Evolutionary conservation across 2,797 vertebrate genomes (phyloP), one percentile per base, ranked within the genome.

Genomic region (Helicolenus hilgendorfi): DNA sequence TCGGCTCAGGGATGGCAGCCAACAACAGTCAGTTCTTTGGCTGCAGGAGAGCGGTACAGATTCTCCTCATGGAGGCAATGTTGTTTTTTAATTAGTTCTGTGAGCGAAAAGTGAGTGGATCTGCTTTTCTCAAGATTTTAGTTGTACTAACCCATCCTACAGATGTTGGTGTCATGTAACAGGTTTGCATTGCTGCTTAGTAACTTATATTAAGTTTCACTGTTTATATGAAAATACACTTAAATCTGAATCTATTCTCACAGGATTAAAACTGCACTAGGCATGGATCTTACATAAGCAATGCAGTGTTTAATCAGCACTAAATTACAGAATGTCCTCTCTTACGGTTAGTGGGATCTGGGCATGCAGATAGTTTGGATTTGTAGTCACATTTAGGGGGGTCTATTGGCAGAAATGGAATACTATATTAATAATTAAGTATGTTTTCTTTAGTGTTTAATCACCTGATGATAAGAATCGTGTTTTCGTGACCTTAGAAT

Each of bases 1-100:
- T 84, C 58, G 74, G 94, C 89, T 86, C 62, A 53, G 91, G 86
- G 89, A 93, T 27, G 35, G 86, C 86, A 64, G 94, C 93, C 94
- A 94, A 85, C 75, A 80, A 20, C 73, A 90, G 90, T 90, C 72
- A 73, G 80, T 72, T 83, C 75, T 83, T 88, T 92, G 93, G 93
- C 94, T 84, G 83, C 76, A 49, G 83, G 58, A 88, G 62, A 88
- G 63, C 27, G 59, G 81, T 49, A 26, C 73, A 59, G 80, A 81
- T 75, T 90, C 84, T 87, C 79, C 59, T 83, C 75, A 13, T 70
- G 69, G 69, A 85, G 77, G 81, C 76, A 82, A 81, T 74, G 80
- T 89, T 93, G 85, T 83, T 91, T 94, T 94, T 93, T 92, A 94
- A 95, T 93, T 92, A 92, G 89, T 36, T 68, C 53, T 67, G 80